Conservation (phyloP, 1,140 invertebrate genomes). For the Dermatophagoides farinae region DNA sequence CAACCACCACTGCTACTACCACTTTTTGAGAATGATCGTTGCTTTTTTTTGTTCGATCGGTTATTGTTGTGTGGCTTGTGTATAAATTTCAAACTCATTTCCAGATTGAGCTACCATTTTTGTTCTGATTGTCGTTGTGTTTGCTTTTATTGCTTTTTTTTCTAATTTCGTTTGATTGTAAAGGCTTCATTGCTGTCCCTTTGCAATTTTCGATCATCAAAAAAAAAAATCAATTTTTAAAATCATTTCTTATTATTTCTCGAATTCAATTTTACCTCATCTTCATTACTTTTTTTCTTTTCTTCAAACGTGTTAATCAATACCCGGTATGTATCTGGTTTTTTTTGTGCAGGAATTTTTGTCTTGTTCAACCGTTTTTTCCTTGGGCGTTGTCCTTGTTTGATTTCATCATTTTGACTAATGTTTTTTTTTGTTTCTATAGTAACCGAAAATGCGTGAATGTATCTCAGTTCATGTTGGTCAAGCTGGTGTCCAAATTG, state of each 20-base stretch:
- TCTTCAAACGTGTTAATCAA: not conserved
- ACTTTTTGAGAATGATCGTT: no score
- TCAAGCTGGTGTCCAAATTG: constrained; percentile 72
- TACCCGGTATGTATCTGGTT: not conserved
- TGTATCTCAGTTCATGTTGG: constrained; percentile 68
- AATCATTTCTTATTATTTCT: not conserved
- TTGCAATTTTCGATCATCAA: constrained; percentile 2
- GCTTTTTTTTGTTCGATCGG: no score
- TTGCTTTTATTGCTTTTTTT: not conserved
- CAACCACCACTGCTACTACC: no score
- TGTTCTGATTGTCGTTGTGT: no score
- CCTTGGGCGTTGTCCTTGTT: not conserved
- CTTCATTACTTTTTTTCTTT: not conserved
- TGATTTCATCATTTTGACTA: not conserved
- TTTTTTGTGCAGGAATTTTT: not conserved
- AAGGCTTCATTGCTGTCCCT: not conserved
- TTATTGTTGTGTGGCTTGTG: no score
- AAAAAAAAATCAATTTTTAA: not conserved
- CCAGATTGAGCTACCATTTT: no score
- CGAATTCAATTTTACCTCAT: not conserved
- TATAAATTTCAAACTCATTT: no score
- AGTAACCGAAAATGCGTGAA: constrained; percentile 32
- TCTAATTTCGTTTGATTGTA: not conserved
- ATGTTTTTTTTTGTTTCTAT: not conserved
- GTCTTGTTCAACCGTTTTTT: not conserved